Conservation (phyloP, 2,113 vertebrate species). For the Megaceryle maxima region DNA sequence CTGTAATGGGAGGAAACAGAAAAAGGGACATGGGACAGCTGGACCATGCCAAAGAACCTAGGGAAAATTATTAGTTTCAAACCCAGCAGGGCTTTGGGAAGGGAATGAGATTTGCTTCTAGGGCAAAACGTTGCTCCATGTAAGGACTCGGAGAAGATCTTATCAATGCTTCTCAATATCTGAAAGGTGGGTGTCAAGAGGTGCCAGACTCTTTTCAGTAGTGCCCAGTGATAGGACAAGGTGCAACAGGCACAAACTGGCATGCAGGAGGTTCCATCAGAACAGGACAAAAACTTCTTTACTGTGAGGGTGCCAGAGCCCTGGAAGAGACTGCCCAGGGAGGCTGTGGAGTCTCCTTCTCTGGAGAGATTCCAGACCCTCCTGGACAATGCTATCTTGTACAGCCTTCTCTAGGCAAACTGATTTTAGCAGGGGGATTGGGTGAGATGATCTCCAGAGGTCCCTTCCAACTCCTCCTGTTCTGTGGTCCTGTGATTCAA, state of each 20-base stretch:
- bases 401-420: neutral
- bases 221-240: neutral
- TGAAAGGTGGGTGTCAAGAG: no score
- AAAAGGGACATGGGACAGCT: neutral
- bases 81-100: neutral
- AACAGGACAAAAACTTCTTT: neutral
- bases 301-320: neutral
- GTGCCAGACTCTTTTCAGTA: no score
- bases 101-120: neutral
- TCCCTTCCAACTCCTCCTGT: neutral
- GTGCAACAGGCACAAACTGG: neutral
- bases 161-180: no score
- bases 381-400: neutral
- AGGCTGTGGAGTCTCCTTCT: neutral
- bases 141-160: neutral
- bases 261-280: neutral
- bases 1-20: neutral
- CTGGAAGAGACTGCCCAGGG: neutral
- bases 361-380: neutral
- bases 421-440: neutral
- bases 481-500: neutral
- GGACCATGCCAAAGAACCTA: neutral
- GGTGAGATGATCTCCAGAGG: neutral
- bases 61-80: neutral
- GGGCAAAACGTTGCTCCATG: neutral